Evolutionary conservation across 2,797 vertebrate species (phyloP).

Genomic region (Diplodus puntazzo): DNA sequence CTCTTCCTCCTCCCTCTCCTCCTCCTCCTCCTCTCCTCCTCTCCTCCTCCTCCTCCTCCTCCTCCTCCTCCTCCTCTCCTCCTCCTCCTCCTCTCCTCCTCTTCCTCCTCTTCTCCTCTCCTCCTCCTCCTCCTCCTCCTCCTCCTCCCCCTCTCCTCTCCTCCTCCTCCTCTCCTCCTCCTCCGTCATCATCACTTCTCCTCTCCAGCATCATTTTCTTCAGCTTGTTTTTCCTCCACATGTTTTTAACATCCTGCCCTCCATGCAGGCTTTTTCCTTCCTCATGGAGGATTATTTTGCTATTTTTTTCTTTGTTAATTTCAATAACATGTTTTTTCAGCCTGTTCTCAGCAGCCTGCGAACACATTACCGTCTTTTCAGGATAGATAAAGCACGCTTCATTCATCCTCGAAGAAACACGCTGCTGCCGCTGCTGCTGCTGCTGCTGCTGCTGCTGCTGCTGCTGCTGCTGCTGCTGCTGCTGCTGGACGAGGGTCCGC

Average conservation of each 20-base stretch:
- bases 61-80: no score
- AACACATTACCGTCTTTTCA: conserved; percentile 33
- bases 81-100: no score
- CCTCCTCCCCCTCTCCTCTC: no score
- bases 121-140: neutral
- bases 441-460: no score
- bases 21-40: no score
- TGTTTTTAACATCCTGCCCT: neutral
- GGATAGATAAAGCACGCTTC: neutral
- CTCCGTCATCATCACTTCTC: rapidly evolving
- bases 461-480: no score
- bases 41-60: no score
- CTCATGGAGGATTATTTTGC: neutral
- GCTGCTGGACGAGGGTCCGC: neutral
- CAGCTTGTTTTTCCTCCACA: neutral
- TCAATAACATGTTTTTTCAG: conserved; percentile 23
- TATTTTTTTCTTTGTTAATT: neutral
- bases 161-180: neutral
- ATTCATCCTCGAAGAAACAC: neutral
- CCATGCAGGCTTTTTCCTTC: neutral
- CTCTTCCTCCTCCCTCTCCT: no score
- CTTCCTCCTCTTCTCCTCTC: no score
- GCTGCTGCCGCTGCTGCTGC: no score
- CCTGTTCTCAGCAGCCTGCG: conserved; percentile 1
- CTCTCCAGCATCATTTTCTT: neutral